phyloP scores from a whole-genome alignment of 2,888 invertebrate species.

The Malthinus flaveolus region DNA sequence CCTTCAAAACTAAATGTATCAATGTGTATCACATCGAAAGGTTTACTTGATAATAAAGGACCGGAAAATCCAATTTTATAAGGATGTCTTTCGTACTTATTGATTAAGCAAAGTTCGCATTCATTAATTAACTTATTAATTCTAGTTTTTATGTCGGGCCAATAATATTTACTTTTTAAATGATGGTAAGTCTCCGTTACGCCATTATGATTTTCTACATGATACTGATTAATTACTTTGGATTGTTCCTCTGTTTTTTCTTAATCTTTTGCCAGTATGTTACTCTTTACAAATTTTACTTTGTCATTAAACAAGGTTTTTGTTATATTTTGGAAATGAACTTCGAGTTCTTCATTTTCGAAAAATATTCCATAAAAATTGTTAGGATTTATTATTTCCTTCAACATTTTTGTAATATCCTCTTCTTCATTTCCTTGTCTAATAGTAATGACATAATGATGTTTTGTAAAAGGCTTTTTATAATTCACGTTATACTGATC shows the following conservation, averaged over 20 bases:
- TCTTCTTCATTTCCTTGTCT: no score
- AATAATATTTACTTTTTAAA: no score
- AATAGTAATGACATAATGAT: no score
- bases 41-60: slow-evolving; percentile 20
- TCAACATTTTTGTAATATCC: no score
- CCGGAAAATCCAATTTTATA: slow-evolving; percentile 13
- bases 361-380: slow-evolving; percentile 22
- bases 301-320: slow-evolving; percentile 15
- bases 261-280: slow-evolving; percentile 21
- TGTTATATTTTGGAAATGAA: no score
- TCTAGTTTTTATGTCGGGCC: no score
- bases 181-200: no score
- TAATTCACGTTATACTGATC: slow-evolving; percentile 4
- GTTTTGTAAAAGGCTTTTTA: no score
- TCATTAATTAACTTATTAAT: slow-evolving; percentile 28
- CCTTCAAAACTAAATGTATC: slow-evolving; percentile 19
- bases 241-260: slow-evolving; percentile 21
- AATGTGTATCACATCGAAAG: slow-evolving; percentile 24
- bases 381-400: slow-evolving; percentile 24
- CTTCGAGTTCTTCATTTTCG: slow-evolving; percentile 18
- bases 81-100: slow-evolving; percentile 29
- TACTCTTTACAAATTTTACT: slow-evolving; percentile 25
- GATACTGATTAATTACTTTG: slow-evolving; percentile 25
- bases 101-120: slow-evolving; percentile 9
- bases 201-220: no score